Evolutionary conservation across 2,888 invertebrate genomes (phyloP), one percentile per base, ranked within the genome.

Genomic region (Parnassius orleans): DNA sequence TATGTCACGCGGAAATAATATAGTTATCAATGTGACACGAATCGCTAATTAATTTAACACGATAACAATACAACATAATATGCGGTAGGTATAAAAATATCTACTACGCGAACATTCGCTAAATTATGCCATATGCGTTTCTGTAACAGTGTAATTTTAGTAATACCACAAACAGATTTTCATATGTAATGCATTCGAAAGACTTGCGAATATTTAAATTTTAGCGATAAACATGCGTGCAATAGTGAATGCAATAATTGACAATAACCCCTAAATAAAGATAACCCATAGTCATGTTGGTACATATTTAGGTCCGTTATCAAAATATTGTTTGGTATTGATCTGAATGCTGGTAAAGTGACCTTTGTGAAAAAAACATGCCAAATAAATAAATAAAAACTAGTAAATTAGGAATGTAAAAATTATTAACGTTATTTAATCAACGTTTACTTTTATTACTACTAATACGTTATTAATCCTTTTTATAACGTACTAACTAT

Each of bases 231-330:
- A 24, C 5, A 24, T 3, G 9, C n/a, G 10, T 54, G 43, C 43
- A n/a, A n/a, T n/a, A n/a, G n/a, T n/a, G n/a, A 43, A 54, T 44
- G 43, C 53, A 54, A 10, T 12, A 53, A 9, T 53, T 10, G 3
- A 53, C n/a, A 42, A 7, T 43, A 15, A 15, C 5, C 5, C 5
- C 3, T 24, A 24, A 3, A 24, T 24, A 44, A 55, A 19, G 61
- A 61, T 61, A 61, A 61, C 61, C 61, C n/a, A 24, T 41, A 50
- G 54, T 57, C 56, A 61, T 46, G 47, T 48, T 42, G 14, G 19
- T 48, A 42, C 41, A 50, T 57, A 61, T 57, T 53, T 57, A 53
- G 61, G 61, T 10, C 57, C 48, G 48, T 57, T 53, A 53, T 57
- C 48, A 42, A 48, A 24, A 19, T 24, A 24, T 24, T 24, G 24